phyloP scores from a whole-genome alignment of 2,797 vertebrate genomes.

The Cuculus canorus region DNA sequence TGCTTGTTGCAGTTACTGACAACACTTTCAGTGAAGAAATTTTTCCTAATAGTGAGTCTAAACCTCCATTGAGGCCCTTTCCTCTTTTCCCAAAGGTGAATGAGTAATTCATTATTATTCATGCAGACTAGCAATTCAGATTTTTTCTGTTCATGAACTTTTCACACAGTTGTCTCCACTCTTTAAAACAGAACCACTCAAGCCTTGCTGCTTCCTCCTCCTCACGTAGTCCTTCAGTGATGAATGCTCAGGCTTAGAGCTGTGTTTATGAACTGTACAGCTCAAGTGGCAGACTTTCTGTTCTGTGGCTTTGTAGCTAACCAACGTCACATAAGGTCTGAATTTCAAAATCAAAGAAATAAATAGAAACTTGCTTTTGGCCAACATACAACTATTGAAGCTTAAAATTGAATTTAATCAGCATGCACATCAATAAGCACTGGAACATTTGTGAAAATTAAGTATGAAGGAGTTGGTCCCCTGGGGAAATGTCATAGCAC shows the following conservation, averaged over 20 bases:
- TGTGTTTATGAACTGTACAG: background rate
- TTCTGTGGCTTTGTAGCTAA: background rate
- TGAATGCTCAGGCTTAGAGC: background rate
- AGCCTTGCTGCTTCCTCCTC: background rate
- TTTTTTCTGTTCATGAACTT: background rate
- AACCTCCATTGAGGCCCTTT: too few species aligned
- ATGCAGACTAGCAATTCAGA: background rate
- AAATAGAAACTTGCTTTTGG: background rate
- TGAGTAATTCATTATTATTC: conserved; percentile 27
- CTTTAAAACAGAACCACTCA: background rate
- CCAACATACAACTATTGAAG: background rate
- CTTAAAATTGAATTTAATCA: background rate
- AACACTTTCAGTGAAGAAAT: too few species aligned
- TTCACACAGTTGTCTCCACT: background rate
- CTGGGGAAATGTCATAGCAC: background rate
- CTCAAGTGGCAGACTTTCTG: background rate
- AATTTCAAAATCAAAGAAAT: background rate
- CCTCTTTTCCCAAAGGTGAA: background rate
- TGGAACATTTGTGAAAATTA: background rate
- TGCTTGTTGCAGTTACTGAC: too few species aligned
- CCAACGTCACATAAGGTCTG: background rate
- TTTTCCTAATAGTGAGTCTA: too few species aligned
- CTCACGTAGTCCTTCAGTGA: background rate
- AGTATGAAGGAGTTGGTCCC: background rate
- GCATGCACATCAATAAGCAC: background rate